A percentile compares a stretch with the other conserved stretches of the same genome.
phyloP scores from a whole-genome alignment of 2,113 vertebrate genomes.

The Microcebus tavaratra region DNA sequence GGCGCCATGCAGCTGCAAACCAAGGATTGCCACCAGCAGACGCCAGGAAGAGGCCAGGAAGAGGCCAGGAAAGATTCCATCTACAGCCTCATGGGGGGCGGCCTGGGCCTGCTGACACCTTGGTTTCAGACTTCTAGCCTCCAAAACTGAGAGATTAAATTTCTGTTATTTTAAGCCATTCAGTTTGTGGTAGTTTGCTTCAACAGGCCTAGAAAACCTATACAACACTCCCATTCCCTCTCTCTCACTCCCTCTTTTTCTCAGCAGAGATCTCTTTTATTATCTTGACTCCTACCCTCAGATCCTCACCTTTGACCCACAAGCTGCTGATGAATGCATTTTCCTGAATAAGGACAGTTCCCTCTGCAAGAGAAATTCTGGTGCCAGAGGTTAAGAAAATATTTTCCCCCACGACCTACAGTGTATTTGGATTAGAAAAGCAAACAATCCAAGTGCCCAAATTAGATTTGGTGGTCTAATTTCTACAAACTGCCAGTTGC shows the following conservation, averaged over 20 bases:
- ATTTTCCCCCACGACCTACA: neutral
- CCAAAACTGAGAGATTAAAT: neutral
- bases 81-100: neutral
- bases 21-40: neutral
- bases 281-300: neutral
- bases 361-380: constrained; percentile 5
- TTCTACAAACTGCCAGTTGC: neutral
- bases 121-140: neutral
- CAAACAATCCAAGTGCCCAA: neutral
- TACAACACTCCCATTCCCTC: neutral
- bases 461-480: constrained; percentile 23
- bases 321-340: neutral
- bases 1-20: neutral
- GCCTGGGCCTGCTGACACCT: neutral
- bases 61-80: neutral
- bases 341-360: constrained; percentile 5
- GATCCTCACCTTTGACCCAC: neutral
- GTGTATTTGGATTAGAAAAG: constrained; percentile 21
- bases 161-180: neutral
- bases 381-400: constrained; percentile 32
- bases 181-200: neutral
- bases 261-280: neutral
- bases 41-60: neutral
- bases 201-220: neutral
- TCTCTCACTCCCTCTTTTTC: constrained; percentile 17